These are phyloP conservation scores for Tauraco hartlaubi DNA, from an alignment of 2,797 vertebrate species.

Conservation along the genomic window DNA sequence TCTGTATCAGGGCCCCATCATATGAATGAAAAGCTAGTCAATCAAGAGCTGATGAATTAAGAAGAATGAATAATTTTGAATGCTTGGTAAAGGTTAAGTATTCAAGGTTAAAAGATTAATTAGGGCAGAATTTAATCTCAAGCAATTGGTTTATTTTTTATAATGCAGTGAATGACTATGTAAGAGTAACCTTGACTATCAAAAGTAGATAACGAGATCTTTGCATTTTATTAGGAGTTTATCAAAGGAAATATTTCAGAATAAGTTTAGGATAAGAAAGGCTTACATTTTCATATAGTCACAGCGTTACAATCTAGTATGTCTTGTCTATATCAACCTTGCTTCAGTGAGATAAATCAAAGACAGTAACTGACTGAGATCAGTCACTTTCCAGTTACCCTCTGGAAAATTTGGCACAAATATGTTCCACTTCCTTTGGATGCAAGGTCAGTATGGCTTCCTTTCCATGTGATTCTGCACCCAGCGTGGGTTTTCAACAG, in stretches of 20 bases:
- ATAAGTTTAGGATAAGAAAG: neutral
- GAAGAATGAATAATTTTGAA: neutral
- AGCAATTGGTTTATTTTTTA: neutral
- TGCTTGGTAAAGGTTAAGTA: neutral
- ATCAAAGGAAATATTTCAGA: neutral
- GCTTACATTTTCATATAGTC: neutral
- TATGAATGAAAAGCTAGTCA: neutral
- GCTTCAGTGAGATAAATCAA: neutral
- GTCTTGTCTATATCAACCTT: neutral
- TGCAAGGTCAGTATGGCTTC: neutral
- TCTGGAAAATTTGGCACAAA: neutral
- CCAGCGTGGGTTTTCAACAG: neutral
- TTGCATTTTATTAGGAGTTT: neutral
- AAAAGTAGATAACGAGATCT: neutral
- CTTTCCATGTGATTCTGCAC: neutral
- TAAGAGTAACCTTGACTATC: neutral
- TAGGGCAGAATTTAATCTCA: neutral
- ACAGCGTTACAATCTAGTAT: neutral
- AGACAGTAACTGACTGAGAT: neutral
- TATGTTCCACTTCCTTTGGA: neutral
- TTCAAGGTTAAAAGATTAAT: neutral
- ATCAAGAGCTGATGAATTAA: neutral
- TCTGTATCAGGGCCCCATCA: neutral
- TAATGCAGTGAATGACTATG: neutral
- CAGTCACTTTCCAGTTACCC: neutral